Evolutionary conservation across 2,888 invertebrate species (phyloP), one percentile per base, ranked within the genome.

Genomic region (Stenichneumon culpator): DNA sequence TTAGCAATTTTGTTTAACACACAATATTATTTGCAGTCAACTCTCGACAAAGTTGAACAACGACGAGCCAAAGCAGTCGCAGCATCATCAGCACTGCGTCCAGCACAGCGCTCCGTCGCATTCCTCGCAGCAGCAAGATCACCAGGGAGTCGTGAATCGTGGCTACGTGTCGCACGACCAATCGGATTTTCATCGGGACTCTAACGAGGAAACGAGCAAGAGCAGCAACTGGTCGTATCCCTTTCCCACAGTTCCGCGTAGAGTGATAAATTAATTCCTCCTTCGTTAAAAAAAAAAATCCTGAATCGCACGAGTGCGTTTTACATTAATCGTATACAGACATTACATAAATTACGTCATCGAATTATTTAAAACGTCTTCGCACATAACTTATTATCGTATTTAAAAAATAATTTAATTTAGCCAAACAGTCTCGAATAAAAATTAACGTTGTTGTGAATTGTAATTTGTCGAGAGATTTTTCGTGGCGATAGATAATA

Each of bases 171-270:
- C 91, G 3, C 90, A 92, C 82, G 93, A 93, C 7, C 79, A 89
- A 5, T 87, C 91, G 25, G 93, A 90, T 19, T 90, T 88, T 60
- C 89, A 89, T n/a, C 91, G 89, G 63, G 87, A 91, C 16, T 69
- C 87, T 3, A 89, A 90, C 32, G 92, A 93, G 22, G 92, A 92
- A 28, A 68, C 90, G 16, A 85, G 81, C 44, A 93, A 91, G 86
- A 87, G 75, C 68, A 89, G 88, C 78, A 93, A 93, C 70, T 94
- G 94, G 94, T 92, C 93, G 16, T 94, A 93, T 84, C 93, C 93
- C 3, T 93, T 93, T 77, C 93, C 93, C 0, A 89, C 91, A n/a
- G 87, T 91, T 9, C 90, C 91, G 19, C 89, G 93, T 69, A 90
- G 93, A 84, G 86, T 90, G 65, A 75, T 82, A 19, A 79, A 82